A percentile compares a stretch with the other conserved stretches of the same genome.
Evolutionary conservation across 2,113 vertebrate genomes (phyloP).

Genomic region (Eclectus roratus): DNA sequence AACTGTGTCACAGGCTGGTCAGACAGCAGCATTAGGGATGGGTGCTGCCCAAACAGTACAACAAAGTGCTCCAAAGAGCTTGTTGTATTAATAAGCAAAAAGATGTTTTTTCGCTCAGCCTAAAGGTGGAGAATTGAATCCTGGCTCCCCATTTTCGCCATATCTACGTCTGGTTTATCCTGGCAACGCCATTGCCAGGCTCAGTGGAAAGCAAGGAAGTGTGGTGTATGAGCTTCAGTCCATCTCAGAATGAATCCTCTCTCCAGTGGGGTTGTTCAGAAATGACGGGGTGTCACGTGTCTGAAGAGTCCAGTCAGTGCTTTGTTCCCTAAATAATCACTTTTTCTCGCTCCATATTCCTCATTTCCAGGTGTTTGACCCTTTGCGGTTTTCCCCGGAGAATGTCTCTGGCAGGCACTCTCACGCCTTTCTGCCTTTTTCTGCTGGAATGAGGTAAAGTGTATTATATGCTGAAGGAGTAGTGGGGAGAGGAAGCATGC

Average conservation of each 20-base stretch:
- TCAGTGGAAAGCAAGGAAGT: neutral
- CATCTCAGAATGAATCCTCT: neutral
- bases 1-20: accelerated
- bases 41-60: neutral
- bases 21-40: neutral
- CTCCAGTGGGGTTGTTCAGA: neutral
- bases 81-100: neutral
- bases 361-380: conserved; percentile 80
- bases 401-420: conserved; percentile 77
- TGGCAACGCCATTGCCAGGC: neutral
- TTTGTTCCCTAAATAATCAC: neutral
- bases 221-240: neutral
- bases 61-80: neutral
- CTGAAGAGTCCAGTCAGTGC: neutral
- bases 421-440: conserved; percentile 85
- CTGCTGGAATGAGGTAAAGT: conserved; percentile 70
- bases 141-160: accelerated
- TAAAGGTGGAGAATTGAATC: neutral
- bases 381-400: conserved; percentile 82
- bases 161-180: neutral
- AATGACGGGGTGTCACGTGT: accelerated
- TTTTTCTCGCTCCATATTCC: neutral
- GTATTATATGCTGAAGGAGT: neutral
- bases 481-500: neutral
- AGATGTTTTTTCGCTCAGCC: neutral